Evolutionary conservation across 2,113 vertebrate species (phyloP), one percentile per base, ranked within the genome.

Genomic region (Ondatra zibethicus): DNA sequence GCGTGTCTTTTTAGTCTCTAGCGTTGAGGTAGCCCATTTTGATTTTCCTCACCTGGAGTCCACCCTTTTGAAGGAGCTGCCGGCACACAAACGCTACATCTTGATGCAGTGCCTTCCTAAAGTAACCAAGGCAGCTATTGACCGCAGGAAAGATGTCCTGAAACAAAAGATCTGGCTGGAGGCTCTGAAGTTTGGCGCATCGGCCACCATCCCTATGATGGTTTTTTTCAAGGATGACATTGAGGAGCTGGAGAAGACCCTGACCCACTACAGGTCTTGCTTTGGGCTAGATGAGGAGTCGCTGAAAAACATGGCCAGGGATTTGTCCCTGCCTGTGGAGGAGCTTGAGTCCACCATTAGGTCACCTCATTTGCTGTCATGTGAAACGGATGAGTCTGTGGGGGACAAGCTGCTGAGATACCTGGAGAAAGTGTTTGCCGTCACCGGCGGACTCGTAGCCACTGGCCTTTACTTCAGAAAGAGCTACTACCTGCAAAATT

Each of bases 231-330:
- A 89, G 7, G 73, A 72, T 1, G 91, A 97, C 2, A 13, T 96
- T 7, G 42, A 82, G 42, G 86, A 52, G 3, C 29, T 97, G 11
- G 63, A 94, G n/a, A 75, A 90, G 7, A 84, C 16, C 14, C 52
- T 97, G 68, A 39, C 27, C 36, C 33, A 50, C 10, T 97, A 95
- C 72, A 93, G 92, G 21, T 61, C 88, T 89, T 78, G 85, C 65
- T 94, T 97, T 47, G 93, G 93, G 29, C 61, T 98, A 55, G 96
- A 97, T 88, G 96, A 95, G 1, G 7, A 25, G 3, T 97, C 96
- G 0, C 65, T 96, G 33, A 80, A 93, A 85, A 80, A 66, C 1
- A 47, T 97, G 12, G 95, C 97, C 13, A 66, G 80, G 13, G 89
- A 84, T 2, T 86, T 92, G 45, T 63, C 92, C 0, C 21, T 95